phyloP scores from a whole-genome alignment of 92 coral and sea anemone species.

The Palythoa heliodiscus region DNA sequence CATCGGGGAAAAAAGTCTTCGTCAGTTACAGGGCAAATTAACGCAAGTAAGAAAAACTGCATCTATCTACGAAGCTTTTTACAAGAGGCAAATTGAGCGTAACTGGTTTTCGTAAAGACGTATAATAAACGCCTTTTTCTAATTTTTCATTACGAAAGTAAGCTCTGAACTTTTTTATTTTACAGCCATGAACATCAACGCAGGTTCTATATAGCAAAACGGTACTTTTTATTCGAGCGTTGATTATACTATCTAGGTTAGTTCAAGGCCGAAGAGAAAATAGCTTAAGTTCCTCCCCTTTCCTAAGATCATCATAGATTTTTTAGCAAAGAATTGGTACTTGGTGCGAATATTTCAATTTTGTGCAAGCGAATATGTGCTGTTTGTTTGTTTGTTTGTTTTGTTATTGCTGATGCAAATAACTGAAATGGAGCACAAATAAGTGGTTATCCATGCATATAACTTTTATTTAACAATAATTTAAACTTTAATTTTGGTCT shows the following conservation, averaged over 20 bases:
- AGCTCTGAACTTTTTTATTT: background rate
- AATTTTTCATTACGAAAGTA: background rate
- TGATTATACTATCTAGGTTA: background rate
- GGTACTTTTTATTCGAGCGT: background rate
- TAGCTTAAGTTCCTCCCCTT: background rate
- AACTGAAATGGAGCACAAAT: too few species aligned
- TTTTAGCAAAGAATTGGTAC: background rate
- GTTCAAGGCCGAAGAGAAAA: background rate
- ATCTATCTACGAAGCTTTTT: slow-evolving; percentile 43
- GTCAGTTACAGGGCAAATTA: slow-evolving; percentile 51
- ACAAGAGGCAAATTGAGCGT: slow-evolving; percentile 44
- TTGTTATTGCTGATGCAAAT: too few species aligned
- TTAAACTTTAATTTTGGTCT: too few species aligned
- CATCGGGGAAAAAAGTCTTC: slow-evolving; percentile 33
- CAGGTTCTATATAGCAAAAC: background rate
- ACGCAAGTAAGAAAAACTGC: slow-evolving; percentile 42
- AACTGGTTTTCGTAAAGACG: slow-evolving; percentile 42
- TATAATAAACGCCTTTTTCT: background rate
- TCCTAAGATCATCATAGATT: background rate
- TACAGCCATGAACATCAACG: background rate
- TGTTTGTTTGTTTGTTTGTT: too few species aligned
- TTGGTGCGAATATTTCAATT: background rate
- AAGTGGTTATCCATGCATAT: too few species aligned
- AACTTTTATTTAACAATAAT: too few species aligned
- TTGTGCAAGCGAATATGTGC: too few species aligned